Evolutionary conservation across 2,113 vertebrate species (phyloP), one percentile per base, ranked within the genome.

Genomic region (Cyanocitta stelleri): DNA sequence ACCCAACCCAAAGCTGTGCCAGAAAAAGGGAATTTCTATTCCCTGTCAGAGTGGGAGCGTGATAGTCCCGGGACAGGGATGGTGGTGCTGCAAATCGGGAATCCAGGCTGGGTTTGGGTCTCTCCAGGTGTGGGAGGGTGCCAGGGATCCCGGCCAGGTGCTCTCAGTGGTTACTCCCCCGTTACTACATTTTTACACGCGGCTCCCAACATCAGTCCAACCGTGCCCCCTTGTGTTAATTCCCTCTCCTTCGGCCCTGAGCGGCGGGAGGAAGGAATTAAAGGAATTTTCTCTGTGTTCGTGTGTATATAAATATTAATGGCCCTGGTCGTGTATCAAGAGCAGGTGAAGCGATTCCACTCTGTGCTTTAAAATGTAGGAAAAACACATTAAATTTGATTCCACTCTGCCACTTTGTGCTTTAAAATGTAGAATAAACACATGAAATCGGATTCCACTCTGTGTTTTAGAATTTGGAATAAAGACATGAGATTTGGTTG

Each of bases 221-320:
- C 77, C 71, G 5, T 94, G 91, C 89, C 93, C 93, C 77, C 91
- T 91, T 39, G 83, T 95, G 93, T 92, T 51, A 63, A 56, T 55
- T n/a, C 51, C 46, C 69, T 56, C 59, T 39, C 27, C 37, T 67
- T 19, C 7, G 8, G 75, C 67, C 75, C 59, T 10, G 14, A 73
- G 89, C 51, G 33, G 22, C 2, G 39, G 6, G 18, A 21, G 61
- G 7, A 18, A 24, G 46, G 44, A 22, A 29, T 5, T 1, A 2
- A 11, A 48, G 27, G 10, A 24, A 18, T 72, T 56, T 44, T 33
- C n/a, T 22, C 11, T 13, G 24, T 24, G 37, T 37, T 37, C 26
- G 7, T 16, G 7, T 32, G 2, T 10, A 1, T 9, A 2, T 32
- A 13, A 30, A 48, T 23, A 9, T 24, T 13, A 19, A 14, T 27